A percentile compares a stretch with the other conserved stretches of the same genome.
These are phyloP conservation scores for Amphipyra berbera DNA, from an alignment of 2,888 invertebrate genomes.

Conservation along the genomic window DNA sequence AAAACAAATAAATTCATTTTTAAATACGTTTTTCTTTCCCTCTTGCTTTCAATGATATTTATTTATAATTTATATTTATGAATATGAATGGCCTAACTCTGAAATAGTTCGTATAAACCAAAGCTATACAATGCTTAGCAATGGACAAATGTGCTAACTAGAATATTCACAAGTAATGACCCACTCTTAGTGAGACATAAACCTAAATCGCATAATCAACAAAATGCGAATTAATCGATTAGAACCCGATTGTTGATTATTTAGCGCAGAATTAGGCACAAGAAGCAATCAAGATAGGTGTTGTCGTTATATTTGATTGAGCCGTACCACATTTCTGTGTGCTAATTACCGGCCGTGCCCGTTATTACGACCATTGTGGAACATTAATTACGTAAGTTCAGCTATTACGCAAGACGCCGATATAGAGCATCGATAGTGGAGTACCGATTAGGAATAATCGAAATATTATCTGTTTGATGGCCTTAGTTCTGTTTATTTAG, in stretches of 20 bases:
- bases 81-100: background rate
- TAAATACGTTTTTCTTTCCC: no score
- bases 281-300: conserved; percentile 48
- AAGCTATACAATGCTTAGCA: background rate
- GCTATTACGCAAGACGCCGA: conserved; percentile 41
- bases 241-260: conserved; percentile 8
- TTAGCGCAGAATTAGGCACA: conserved; percentile 35
- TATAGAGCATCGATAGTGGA: conserved; percentile 32
- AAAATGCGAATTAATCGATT: conserved; percentile 26
- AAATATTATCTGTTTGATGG: conserved; percentile 40
- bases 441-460: conserved; percentile 47
- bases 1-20: no score
- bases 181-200: background rate
- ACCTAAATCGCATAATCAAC: conserved; percentile 14
- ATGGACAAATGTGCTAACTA: background rate
- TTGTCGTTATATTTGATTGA: conserved; percentile 57
- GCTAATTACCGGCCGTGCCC: conserved; percentile 51
- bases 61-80: no score
- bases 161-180: background rate
- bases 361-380: conserved; percentile 47
- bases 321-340: conserved; percentile 56
- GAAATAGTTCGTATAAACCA: background rate
- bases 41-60: no score
- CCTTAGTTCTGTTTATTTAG: conserved; percentile 38
- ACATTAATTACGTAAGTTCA: conserved; percentile 48